Evolutionary conservation across 2,113 vertebrate genomes (phyloP).

Genomic region (Melospiza melodia): DNA sequence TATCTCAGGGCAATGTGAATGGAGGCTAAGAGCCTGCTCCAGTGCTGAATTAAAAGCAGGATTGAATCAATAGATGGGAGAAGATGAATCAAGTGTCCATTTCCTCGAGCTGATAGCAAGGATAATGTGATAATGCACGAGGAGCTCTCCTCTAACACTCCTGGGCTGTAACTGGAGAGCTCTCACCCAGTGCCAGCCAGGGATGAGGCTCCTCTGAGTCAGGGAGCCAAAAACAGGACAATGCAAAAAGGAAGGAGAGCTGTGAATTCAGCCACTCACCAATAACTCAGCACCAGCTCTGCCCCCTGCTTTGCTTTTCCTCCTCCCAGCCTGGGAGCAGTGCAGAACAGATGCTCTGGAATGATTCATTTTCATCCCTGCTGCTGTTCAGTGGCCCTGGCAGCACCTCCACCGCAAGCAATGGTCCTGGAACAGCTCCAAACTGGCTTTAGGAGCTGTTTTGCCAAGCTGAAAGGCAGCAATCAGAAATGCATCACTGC

Average conservation of each 20-base stretch:
- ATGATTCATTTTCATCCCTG: background rate
- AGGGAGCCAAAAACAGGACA: background rate
- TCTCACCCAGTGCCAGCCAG: background rate
- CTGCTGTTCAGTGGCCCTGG: background rate
- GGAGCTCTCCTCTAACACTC: background rate
- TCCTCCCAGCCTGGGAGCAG: background rate
- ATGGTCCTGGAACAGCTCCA: background rate
- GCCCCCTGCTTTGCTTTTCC: background rate
- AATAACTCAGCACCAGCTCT: background rate
- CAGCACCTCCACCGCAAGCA: background rate
- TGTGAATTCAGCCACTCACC: background rate
- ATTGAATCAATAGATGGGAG: constrained; percentile 35
- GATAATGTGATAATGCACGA: background rate
- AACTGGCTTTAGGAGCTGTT: background rate
- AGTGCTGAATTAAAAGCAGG: constrained; percentile 37
- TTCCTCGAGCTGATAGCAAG: constrained; percentile 43
- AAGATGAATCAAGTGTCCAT: constrained; percentile 56
- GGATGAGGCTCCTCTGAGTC: background rate
- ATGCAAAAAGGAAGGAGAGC: rapidly evolving
- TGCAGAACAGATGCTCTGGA: background rate
- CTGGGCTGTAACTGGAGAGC: background rate
- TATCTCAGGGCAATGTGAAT: constrained; percentile 40
- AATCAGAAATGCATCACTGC: background rate
- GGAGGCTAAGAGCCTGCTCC: constrained; percentile 42
- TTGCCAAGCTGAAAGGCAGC: background rate